phyloP scores from a whole-genome alignment of 92 coral and sea anemone genomes.

The Siderastrea radians region DNA sequence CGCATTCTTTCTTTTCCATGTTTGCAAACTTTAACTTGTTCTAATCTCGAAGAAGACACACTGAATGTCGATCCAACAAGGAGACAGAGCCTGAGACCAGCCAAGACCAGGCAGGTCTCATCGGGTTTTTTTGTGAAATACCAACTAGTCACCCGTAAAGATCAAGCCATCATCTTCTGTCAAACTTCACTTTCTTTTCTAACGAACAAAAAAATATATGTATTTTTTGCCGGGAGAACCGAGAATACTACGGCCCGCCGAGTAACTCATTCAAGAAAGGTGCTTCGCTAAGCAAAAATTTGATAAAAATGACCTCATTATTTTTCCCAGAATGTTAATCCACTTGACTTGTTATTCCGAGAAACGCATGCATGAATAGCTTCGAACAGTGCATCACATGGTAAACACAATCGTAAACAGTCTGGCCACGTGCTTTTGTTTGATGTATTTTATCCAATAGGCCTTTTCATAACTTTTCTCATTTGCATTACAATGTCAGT shows the following conservation, averaged over 20 bases:
- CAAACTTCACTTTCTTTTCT: background rate
- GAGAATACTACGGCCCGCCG: no score
- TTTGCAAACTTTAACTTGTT: background rate
- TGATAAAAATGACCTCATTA: background rate
- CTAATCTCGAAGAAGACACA: background rate
- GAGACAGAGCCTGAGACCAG: background rate
- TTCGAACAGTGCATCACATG: background rate
- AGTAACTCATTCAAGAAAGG: background rate
- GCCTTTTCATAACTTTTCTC: no score
- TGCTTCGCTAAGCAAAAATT: slow-evolving; percentile 18
- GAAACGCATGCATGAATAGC: slow-evolving; percentile 18
- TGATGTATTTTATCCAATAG: no score
- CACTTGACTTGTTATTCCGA: slow-evolving; percentile 14
- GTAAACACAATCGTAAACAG: background rate
- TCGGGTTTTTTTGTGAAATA: background rate
- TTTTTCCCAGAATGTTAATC: slow-evolving; percentile 25
- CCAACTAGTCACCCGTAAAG: no score
- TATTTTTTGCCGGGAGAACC: background rate
- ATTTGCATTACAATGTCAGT: no score
- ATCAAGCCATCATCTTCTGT: no score
- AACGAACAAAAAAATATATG: background rate
- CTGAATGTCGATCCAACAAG: background rate
- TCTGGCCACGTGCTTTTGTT: background rate
- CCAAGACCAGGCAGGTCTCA: no score
- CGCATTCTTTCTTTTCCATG: background rate